Base-by-base conservation (phyloP, 2,888 invertebrate genomes). In the Rhagonycha fulva region DNA sequence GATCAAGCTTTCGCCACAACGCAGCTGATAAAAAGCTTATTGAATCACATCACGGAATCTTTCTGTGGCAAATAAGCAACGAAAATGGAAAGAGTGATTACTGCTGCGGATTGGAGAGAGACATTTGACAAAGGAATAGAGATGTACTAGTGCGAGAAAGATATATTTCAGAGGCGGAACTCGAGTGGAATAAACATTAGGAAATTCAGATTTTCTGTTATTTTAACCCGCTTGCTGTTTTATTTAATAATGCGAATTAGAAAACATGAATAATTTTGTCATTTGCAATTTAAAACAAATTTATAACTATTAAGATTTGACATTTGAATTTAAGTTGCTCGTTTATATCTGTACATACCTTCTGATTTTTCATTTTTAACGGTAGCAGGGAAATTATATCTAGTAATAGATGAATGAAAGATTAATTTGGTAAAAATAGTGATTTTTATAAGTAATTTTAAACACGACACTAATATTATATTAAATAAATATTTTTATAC, bases 1-100 rank as follows among this genome's bases (percentile, higher is more conserved):
- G 79, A 79, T 78, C 80, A 70, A 76, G 76, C 78, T 79, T 78
- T 80, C 80, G 77, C 79, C 79, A 76, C 77, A 77, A 77, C 76
- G 81, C 82, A 82, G 82, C 82, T 82, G 83, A 84, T 84, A 84
- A 84, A 85, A 84, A 84, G 85, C 85, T 85, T 84, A 86, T 84
- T 84, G 85, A 85, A 85, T 86, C 85, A 85, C 84, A 85, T 85
- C 85, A 85, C 85, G 85, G 82, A 84, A 85, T 84, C 84, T 83
- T 81, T 80, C 81, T 81, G 81, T 77, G 80, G 81, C 81, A 81
- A 82, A 82, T 82, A 81, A 81, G 80, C 81, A 80, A 78, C 80
- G 80, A 73, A 77, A 80, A 81, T 80, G 79, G 76, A 79, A 77
- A 79, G 80, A 79, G 76, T 79, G 81, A 81, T 81, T 81, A 79